A percentile compares a stretch with the other conserved stretches of the same genome.
Conservation (phyloP, 1,140 invertebrate genomes). For the Drosophila rhopaloa region DNA sequence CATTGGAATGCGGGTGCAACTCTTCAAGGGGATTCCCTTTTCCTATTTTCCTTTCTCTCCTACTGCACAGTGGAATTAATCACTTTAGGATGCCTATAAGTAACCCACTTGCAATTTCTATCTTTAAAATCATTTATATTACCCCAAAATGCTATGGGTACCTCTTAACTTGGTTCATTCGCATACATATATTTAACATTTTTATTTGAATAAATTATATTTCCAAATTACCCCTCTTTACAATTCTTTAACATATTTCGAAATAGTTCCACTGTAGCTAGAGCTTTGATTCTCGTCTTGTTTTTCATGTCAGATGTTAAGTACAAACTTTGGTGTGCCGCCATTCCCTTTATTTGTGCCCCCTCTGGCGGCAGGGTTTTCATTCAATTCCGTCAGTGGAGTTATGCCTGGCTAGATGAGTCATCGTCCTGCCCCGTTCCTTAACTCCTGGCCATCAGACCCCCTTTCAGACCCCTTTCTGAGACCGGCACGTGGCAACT, state of each 20-base stretch:
- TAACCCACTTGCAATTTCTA: too few relatives aligned
- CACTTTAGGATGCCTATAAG: too few relatives aligned
- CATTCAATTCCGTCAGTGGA: conserved; percentile 58
- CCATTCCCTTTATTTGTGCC: conserved; percentile 11
- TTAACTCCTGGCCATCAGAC: not conserved
- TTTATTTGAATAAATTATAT: too few relatives aligned
- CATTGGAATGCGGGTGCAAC: conserved; percentile 57
- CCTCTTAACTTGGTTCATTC: too few relatives aligned
- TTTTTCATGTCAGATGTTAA: conserved; percentile 73
- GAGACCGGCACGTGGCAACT: conserved; percentile 55
- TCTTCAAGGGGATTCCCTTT: conserved; percentile 24
- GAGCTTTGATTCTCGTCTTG: conserved; percentile 13
- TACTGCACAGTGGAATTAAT: conserved; percentile 29
- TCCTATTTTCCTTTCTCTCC: not conserved
- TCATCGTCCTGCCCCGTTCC: conserved; percentile 44
- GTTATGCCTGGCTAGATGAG: conserved; percentile 68
- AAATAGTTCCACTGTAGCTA: conserved; percentile 4
- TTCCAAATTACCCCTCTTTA: too few relatives aligned
- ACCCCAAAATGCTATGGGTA: too few relatives aligned
- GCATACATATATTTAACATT: too few relatives aligned
- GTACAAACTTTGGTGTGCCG: conserved; percentile 36
- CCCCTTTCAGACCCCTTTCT: not conserved
- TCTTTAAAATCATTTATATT: too few relatives aligned
- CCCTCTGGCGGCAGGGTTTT: conserved; percentile 26
- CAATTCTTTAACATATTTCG: not conserved